Base-by-base conservation (phyloP, 2,113 vertebrate species). In the Trematomus loennbergii region DNA sequence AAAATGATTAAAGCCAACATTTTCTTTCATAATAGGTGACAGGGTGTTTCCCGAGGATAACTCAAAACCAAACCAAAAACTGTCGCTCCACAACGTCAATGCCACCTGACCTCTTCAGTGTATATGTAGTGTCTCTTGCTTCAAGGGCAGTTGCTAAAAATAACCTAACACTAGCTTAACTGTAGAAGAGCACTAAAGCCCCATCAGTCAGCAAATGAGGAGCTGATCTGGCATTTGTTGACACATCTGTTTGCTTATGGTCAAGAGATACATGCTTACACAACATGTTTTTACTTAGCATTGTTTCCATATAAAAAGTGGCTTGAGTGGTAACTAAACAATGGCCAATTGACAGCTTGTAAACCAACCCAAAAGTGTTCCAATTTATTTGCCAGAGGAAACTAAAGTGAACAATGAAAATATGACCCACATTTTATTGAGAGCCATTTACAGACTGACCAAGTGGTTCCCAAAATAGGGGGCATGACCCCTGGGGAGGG, bases 61-160 rank as follows among this genome's bases (percentile, higher is more conserved):
- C 11, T 7, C 72, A 79, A 3, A 22, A 4, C 16, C 0, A 3
- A 11, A 67, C 54, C 25, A 72, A 5, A 20, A 43, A 20, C 36
- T 40, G 36, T 70, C 49, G 46, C 29, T 75, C 77, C 3, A n/a
- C 13, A 43, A 85, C 49, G 72, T 75, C 43, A 79, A 25, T 45
- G 33, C 29, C 68, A 78, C 65, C 16, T 64, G 78, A 87, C 77
- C 67, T 70, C 57, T 72, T 53, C 48, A 52, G 54, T 75, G 13
- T 48, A 57, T 29, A 61, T 61, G 49, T 48, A 63, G 70, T 12
- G 80, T 52, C 55, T 77, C n/a, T 46, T 63, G 54, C 40, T 87
- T 64, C 68, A 87, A 85, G 77, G 81, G 64, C 81, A 61, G 33
- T 7, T 12, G 63, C 87, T 79, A 79, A 85, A 92, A 93, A 92